These are phyloP conservation scores for Drosophila pruinosa DNA, from an alignment of 1,140 invertebrate genomes.

Conservation along the genomic window DNA sequence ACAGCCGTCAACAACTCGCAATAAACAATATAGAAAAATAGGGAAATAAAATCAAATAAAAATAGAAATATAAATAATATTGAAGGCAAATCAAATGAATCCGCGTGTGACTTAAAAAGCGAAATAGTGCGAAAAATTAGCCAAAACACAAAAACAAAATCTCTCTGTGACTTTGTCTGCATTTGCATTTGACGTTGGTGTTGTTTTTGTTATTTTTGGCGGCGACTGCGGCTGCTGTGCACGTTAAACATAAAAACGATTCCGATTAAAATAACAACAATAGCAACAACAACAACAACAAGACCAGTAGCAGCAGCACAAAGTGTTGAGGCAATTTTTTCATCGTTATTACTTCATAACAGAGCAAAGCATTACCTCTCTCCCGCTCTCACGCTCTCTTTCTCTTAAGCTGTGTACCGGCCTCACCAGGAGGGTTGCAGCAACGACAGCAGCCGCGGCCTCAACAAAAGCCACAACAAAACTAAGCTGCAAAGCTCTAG, in stretches of 20 bases:
- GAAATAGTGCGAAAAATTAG: not conserved
- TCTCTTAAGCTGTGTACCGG: slow-evolving; percentile 18
- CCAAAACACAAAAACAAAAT: slow-evolving; percentile 17
- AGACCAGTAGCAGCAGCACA: slow-evolving; percentile 12
- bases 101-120: slow-evolving; percentile 9
- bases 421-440: slow-evolving; percentile 13
- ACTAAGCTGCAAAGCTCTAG: slow-evolving; percentile 25
- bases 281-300: slow-evolving; percentile 12
- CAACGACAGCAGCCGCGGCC: not conserved
- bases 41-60: slow-evolving; percentile 14
- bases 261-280: slow-evolving; percentile 41
- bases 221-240: slow-evolving; percentile 42
- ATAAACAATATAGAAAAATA: slow-evolving; percentile 6
- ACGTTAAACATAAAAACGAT: slow-evolving; percentile 38
- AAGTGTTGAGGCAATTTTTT: slow-evolving; percentile 49
- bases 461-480: slow-evolving; percentile 19
- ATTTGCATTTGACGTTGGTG: slow-evolving; percentile 9
- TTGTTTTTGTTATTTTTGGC: slow-evolving; percentile 20
- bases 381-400: not conserved
- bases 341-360: slow-evolving; percentile 66
- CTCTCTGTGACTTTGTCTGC: slow-evolving; percentile 16
- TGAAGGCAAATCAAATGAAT: not conserved
- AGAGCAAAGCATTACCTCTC: slow-evolving; percentile 32
- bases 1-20: slow-evolving; percentile 10
- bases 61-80: slow-evolving; percentile 2